Evolutionary conservation across 2,888 invertebrate species (phyloP).

Genomic region (Tortrix viridana): DNA sequence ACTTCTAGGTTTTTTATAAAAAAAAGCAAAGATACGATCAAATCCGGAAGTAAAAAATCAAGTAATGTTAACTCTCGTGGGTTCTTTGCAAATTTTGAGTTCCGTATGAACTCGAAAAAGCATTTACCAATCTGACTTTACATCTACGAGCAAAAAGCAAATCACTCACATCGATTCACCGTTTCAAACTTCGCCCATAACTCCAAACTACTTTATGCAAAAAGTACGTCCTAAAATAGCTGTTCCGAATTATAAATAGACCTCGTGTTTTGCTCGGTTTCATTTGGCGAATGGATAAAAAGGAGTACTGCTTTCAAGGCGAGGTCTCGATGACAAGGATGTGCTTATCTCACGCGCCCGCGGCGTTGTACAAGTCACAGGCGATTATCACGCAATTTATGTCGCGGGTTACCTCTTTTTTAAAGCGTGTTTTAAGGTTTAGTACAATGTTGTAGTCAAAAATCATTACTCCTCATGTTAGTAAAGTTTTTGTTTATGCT

Average conservation of each 20-base stretch:
- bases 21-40: no score
- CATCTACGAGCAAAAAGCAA: background rate
- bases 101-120: no score
- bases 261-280: slow-evolving; percentile 28
- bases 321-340: slow-evolving; percentile 41
- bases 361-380: slow-evolving; percentile 12
- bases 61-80: no score
- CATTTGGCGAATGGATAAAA: slow-evolving; percentile 37
- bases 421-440: background rate
- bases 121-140: no score
- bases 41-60: no score
- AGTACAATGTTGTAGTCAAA: no score
- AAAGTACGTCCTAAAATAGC: slow-evolving; percentile 9
- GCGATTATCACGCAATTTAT: slow-evolving; percentile 7
- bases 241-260: slow-evolving; percentile 24
- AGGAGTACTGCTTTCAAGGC: slow-evolving; percentile 37
- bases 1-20: no score
- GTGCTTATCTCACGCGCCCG: slow-evolving; percentile 35
- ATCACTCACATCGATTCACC: background rate
- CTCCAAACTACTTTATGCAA: background rate
- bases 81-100: no score
- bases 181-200: background rate
- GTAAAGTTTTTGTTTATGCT: no score
- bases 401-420: background rate
- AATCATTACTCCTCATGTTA: no score